Percentiles rank a stretch among this genome's conserved stretches.
These are phyloP conservation scores for Polylopha cassiicola DNA, from an alignment of 2,888 invertebrate species.

Conservation along the genomic window DNA sequence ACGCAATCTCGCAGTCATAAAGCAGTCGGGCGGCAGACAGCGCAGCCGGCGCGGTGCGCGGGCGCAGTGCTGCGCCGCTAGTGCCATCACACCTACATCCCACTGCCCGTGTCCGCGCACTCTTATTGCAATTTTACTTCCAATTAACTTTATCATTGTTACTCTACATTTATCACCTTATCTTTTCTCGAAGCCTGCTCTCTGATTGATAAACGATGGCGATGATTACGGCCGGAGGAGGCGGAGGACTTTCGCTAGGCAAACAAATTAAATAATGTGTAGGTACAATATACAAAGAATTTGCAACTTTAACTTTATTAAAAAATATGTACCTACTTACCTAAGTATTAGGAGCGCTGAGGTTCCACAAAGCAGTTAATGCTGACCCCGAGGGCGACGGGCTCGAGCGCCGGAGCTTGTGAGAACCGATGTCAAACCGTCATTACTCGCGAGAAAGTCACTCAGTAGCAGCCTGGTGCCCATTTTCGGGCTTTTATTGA, in stretches of 20 bases:
- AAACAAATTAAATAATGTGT: too few species aligned
- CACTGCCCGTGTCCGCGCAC: slow-evolving; percentile 9
- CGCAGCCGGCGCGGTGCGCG: slow-evolving; percentile 25
- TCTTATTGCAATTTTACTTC: slow-evolving; percentile 25
- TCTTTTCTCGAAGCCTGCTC: slow-evolving; percentile 5
- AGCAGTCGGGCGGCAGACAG: slow-evolving; percentile 30
- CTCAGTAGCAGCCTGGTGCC: slow-evolving; percentile 57
- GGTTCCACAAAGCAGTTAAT: too few species aligned
- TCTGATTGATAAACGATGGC: slow-evolving; percentile 1
- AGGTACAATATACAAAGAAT: too few species aligned
- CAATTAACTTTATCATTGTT: slow-evolving; percentile 30
- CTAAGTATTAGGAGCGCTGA: too few species aligned
- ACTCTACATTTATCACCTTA: slow-evolving; percentile 16
- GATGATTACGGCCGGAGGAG: too few species aligned
- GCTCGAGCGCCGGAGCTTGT: too few species aligned
- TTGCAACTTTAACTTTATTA: too few species aligned
- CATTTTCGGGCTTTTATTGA: slow-evolving; percentile 68
- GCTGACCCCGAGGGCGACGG: slow-evolving; percentile 15
- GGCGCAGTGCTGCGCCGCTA: slow-evolving; percentile 13
- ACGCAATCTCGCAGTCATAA: slow-evolving; percentile 42
- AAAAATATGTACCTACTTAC: too few species aligned
- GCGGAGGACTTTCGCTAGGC: too few species aligned
- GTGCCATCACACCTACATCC: slow-evolving; percentile 29
- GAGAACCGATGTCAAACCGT: slow-evolving; percentile 27
- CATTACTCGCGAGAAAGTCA: slow-evolving; percentile 64